A percentile compares a stretch with the other conserved stretches of the same genome.
These are phyloP conservation scores for Sphenopsis melanotis DNA, from an alignment of 2,797 vertebrate genomes.

Conservation along the genomic window DNA sequence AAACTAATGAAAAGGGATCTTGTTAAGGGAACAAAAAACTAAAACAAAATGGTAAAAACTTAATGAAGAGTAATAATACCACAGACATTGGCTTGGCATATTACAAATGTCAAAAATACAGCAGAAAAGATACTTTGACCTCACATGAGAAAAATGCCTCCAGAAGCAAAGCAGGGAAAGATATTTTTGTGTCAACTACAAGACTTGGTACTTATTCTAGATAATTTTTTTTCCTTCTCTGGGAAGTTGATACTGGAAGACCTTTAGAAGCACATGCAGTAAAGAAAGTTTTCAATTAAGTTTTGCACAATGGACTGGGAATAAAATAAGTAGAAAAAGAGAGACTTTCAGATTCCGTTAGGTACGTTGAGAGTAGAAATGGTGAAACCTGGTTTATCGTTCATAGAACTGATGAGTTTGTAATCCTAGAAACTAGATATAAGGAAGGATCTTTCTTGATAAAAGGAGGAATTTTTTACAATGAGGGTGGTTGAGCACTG, in stretches of 20 bases:
- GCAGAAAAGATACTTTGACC: not conserved
- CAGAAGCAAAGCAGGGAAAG: not conserved
- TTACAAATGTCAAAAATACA: not conserved
- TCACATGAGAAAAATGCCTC: not conserved
- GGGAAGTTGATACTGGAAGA: not conserved
- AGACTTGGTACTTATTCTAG: not conserved
- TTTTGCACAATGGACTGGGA: not conserved
- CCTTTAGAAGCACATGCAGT: not conserved
- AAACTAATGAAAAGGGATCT: not conserved
- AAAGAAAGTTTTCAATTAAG: not conserved
- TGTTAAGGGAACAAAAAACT: not conserved
- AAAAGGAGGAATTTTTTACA: not conserved
- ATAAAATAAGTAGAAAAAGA: not conserved
- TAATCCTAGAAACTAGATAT: not conserved
- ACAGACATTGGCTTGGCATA: not conserved
- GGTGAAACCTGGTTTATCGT: not conserved
- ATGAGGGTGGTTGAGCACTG: rapidly evolving
- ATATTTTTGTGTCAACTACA: not conserved
- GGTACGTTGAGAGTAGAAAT: not conserved
- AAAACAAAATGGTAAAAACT: not conserved
- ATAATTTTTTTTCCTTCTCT: not conserved
- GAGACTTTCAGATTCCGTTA: not conserved
- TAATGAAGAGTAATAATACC: not conserved
- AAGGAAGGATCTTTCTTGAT: not conserved
- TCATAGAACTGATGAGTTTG: not conserved